phyloP scores from a whole-genome alignment of 1,140 invertebrate genomes.

The Tenebrio molitor region DNA sequence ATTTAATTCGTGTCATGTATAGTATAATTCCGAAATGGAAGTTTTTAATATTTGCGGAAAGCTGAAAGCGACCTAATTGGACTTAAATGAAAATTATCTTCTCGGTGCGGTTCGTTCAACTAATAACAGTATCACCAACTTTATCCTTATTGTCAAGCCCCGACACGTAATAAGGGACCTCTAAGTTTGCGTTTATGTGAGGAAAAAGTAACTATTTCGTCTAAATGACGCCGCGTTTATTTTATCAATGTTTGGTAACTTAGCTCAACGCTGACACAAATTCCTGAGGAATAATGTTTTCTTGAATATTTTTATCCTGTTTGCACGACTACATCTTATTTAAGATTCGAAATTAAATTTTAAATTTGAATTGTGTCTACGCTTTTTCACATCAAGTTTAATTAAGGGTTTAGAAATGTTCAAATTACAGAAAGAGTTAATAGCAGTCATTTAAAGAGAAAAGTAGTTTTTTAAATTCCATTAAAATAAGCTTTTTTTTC shows the following conservation, averaged over 20 bases:
- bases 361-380: not conserved
- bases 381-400: not conserved
- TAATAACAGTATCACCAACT: conserved; percentile 14
- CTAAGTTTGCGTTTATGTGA: conserved; percentile 14
- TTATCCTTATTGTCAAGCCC: conserved; percentile 10
- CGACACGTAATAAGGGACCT: conserved; percentile 12
- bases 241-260: not conserved
- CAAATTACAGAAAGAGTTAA: not conserved
- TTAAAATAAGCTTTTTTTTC: no score
- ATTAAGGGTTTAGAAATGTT: not conserved
- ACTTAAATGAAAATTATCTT: conserved; percentile 19
- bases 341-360: not conserved
- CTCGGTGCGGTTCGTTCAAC: conserved; percentile 13
- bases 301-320: not conserved
- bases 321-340: not conserved
- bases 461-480: no score
- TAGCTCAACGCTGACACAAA: not conserved
- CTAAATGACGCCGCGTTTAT: conserved; percentile 6
- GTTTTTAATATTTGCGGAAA: conserved; percentile 16
- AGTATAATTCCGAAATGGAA: conserved; percentile 4
- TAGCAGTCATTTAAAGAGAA: no score
- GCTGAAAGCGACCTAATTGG: conserved; percentile 20
- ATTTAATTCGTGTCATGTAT: conserved; percentile 13
- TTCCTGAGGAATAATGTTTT: not conserved
- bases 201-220: not conserved